Base-by-base conservation (phyloP, 30 jellyfish, hydroid and myxozoan species). In the Sanderia malayensis region DNA sequence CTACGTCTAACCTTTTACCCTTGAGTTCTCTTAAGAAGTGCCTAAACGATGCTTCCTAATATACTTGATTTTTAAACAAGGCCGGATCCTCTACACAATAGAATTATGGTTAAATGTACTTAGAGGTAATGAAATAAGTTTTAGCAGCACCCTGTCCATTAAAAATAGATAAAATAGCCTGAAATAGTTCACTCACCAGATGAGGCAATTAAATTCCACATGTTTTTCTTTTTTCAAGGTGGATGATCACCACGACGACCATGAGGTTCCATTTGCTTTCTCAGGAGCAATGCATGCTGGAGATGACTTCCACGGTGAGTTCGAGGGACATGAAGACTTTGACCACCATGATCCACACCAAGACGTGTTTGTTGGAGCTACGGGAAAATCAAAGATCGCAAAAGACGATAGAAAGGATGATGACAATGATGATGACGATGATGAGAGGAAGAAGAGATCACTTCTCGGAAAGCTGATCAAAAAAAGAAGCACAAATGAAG, bases 321-420 rank as follows among this genome's bases (percentile, higher is more conserved):
- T 59, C 1, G 81, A 26, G 2, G 67, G 60, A 30, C 81, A 69
- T 44, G 84, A 70, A 49, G 83, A 34, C 13, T 27, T 25, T 2
- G 25, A 53, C 49, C 73, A 60, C 20, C 57, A 60, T 13, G 49
- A 25, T 3, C 46, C 73, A 7, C 73, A 60, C 49, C 64, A 49
- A 49, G 64, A 49, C 64, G 64, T 49, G 18, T 49, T 49, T 24
- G 64, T 49, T 49, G 64, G 64, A 4, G 64, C 64, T 4, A 49
- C 64, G n/a, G 88, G 88, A 25, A 76, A 76, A 26, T 76, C 88
- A 22, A 31, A 26, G 23, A 76, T 76, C 23, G 88, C 67, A 19
- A 61, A 61, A 31, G 17, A 44, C 8, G 58, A 46, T 31, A 63
- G 34, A 23, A 62, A 44, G 34, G 66, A 13, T 28, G 34, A 58